Conservation (phyloP, 2,888 invertebrate species). For the Perizoma affinitatum region DNA sequence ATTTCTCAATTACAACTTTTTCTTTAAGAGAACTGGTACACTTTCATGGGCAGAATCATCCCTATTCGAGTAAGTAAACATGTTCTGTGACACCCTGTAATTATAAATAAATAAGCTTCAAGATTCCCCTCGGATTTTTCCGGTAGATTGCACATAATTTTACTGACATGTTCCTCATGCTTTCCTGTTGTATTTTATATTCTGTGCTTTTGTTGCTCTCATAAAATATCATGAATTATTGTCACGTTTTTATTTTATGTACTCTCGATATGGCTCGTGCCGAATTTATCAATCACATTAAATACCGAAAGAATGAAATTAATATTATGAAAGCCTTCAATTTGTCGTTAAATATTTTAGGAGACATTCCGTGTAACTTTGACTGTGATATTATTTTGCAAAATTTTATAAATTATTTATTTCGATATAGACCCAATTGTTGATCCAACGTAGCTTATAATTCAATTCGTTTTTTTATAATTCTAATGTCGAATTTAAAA, state of each 20-base stretch:
- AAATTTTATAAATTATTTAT: neutral
- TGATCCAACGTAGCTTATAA: too few relatives aligned
- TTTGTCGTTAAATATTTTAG: constrained; percentile 32
- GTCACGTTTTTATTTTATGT: constrained; percentile 47
- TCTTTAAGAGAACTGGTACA: too few relatives aligned
- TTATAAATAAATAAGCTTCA: neutral
- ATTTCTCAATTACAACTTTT: too few relatives aligned
- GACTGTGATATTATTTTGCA: constrained; percentile 1
- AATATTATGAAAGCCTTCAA: constrained; percentile 32
- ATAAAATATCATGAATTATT: constrained; percentile 40
- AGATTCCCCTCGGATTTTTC: neutral
- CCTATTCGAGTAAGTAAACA: too few relatives aligned
- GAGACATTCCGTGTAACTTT: constrained; percentile 11
- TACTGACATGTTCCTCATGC: neutral
- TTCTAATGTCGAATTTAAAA: too few relatives aligned
- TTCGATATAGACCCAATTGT: neutral
- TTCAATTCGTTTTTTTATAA: too few relatives aligned
- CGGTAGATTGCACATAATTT: constrained; percentile 3
- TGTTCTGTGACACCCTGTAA: too few relatives aligned
- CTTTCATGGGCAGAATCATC: too few relatives aligned
- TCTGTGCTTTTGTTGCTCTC: constrained; percentile 10
- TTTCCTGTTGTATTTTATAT: too few relatives aligned
- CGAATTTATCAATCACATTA: constrained; percentile 40
- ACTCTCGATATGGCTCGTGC: constrained; percentile 37
- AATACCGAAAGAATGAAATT: constrained; percentile 34